Percentiles rank a stretch among this genome's conserved stretches.
Evolutionary conservation across 2,888 invertebrate genomes (phyloP).

Genomic region (Falcaria lacertinaria): DNA sequence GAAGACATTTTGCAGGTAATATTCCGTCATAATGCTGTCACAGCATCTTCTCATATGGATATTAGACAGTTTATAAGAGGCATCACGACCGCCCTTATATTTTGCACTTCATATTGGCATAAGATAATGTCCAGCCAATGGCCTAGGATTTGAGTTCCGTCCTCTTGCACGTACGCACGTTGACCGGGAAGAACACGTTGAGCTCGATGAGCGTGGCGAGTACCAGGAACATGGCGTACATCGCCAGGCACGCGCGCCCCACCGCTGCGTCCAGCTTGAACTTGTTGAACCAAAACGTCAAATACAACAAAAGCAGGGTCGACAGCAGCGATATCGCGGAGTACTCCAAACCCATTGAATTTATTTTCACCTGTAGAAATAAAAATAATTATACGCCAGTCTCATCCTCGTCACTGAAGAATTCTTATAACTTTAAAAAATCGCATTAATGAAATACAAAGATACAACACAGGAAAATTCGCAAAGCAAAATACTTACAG

Average conservation of each 20-base stretch:
- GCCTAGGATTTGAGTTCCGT: slow-evolving; percentile 59
- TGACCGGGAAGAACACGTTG: slow-evolving; percentile 95
- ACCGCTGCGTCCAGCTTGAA: slow-evolving; percentile 92
- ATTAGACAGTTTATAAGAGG: slow-evolving; percentile 24
- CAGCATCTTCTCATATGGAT: background rate
- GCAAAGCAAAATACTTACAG: slow-evolving; percentile 8
- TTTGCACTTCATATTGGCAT: slow-evolving; percentile 29
- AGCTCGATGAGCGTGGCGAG: slow-evolving; percentile 94
- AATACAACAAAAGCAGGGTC: slow-evolving; percentile 90
- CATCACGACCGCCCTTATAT: slow-evolving; percentile 27
- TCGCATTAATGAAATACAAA: slow-evolving; percentile 16
- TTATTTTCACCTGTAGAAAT: slow-evolving; percentile 85
- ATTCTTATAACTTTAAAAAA: slow-evolving; percentile 5
- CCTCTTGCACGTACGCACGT: slow-evolving; percentile 90
- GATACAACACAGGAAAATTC: slow-evolving; percentile 9
- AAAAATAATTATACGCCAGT: background rate
- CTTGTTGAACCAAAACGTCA: slow-evolving; percentile 91
- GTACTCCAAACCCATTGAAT: slow-evolving; percentile 94
- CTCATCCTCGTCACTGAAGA: background rate
- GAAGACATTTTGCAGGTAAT: too few species aligned
- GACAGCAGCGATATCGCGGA: slow-evolving; percentile 93
- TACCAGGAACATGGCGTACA: slow-evolving; percentile 92
- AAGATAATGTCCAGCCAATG: slow-evolving; percentile 26
- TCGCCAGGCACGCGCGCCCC: slow-evolving; percentile 89
- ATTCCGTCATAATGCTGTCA: background rate